Evolutionary conservation across 2,888 invertebrate genomes (phyloP), one percentile per base, ranked within the genome.

Genomic region (Athalia rosae): DNA sequence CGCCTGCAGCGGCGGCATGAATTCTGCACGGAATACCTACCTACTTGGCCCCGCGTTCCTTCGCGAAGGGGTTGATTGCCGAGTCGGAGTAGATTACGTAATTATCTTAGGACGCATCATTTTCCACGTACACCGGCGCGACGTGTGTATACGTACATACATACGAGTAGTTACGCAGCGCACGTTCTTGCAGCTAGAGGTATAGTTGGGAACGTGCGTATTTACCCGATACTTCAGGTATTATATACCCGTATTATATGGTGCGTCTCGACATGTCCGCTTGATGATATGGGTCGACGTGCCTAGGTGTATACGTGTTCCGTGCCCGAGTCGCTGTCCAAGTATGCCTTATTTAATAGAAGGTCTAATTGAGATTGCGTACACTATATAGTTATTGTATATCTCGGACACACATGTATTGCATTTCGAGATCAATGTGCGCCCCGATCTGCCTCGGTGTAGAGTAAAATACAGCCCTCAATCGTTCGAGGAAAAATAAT

Each of bases 61-160:
- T 58, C 56, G 71, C 80, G 81, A 77, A 82, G 83, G 85, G 83
- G 84, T 85, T 84, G 85, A 85, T 85, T 83, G 84, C 83, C 82
- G 84, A 82, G 83, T 81, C 80, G 81, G 83, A 84, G 86, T 84
- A 84, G 83, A 87, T 86, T 87, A 87, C 84, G 83, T 86, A 85
- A 87, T 87, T 87, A 87, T 85, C 87, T 86, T 84, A 85, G 84
- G 86, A 84, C 84, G 84, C 81, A 82, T 71, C 71, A 41, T 58
- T 71, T 9, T n/a, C 9, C 9, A 53, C 9, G 53, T 28, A 28
- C 28, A 28, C 28, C n/a, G 28, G 28, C 28, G 41, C 50, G 28
- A 7, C 4, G 41, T 41, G 13, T 48, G 41, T 41, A 13, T 48
- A 15, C 9, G 28, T 48, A 50, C 15, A 50, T 50, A 50, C 9